phyloP scores from a whole-genome alignment of 1,140 invertebrate genomes.

The Laodelphax striatellus region DNA sequence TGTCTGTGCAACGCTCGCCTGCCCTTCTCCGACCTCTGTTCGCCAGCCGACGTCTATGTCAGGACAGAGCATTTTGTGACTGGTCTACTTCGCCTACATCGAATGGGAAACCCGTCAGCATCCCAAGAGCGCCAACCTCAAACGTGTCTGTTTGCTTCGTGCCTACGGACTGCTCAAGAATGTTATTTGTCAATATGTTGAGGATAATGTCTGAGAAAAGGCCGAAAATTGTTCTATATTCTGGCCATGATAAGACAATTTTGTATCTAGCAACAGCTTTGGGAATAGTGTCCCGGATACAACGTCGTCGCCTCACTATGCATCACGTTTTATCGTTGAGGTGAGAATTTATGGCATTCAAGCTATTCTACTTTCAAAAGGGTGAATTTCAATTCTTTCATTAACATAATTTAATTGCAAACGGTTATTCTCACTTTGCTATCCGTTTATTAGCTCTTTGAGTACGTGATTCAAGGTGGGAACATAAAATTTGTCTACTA shows the following conservation, averaged over 20 bases:
- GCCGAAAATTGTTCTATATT: conserved; percentile 74
- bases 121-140: conserved; percentile 48
- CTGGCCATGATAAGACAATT: conserved; percentile 81
- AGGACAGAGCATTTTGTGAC: conserved; percentile 58
- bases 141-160: conserved; percentile 51
- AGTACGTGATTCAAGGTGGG: too few relatives aligned
- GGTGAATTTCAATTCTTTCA: too few relatives aligned
- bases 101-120: conserved; percentile 60
- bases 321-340: conserved; percentile 75
- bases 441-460: too few relatives aligned
- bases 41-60: conserved; percentile 34
- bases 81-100: conserved; percentile 56
- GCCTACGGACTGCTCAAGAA: conserved; percentile 66
- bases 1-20: conserved; percentile 64
- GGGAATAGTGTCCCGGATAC: conserved; percentile 49
- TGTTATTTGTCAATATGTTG: conserved; percentile 64
- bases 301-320: conserved; percentile 56
- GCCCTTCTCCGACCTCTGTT: conserved; percentile 43
- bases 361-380: too few relatives aligned
- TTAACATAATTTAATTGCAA: too few relatives aligned
- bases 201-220: conserved; percentile 62
- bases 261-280: conserved; percentile 69
- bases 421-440: too few relatives aligned
- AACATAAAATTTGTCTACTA: too few relatives aligned
- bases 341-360: conserved; percentile 27